Evolutionary conservation across 2,113 vertebrate genomes (phyloP).

Genomic region (Chelonoidis abingdonii): DNA sequence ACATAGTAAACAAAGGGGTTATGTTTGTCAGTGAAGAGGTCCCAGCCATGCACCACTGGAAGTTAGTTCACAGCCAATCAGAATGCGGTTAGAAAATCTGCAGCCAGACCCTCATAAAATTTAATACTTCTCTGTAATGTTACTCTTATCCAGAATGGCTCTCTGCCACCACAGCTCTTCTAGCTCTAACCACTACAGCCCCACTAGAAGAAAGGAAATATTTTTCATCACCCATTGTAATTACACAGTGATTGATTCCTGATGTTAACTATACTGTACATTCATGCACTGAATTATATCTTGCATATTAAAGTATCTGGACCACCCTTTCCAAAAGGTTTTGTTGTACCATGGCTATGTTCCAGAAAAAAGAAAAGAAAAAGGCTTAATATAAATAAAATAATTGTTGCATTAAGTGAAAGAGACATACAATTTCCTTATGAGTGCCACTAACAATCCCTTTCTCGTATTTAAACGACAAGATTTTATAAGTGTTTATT

Average conservation of each 20-base stretch:
- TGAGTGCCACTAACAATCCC: not conserved
- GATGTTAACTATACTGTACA: not conserved
- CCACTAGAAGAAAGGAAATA: not conserved
- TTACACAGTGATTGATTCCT: not conserved
- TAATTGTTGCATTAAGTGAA: not conserved
- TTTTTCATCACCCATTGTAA: not conserved
- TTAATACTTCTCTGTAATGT: not conserved
- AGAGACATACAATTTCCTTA: not conserved
- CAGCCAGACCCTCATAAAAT: not conserved
- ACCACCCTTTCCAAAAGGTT: not conserved
- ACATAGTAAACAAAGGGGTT: not conserved
- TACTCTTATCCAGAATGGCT: not conserved
- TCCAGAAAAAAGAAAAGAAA: not conserved
- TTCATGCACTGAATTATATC: not conserved
- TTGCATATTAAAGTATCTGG: not conserved
- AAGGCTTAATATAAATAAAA: not conserved
- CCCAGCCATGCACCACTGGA: not conserved
- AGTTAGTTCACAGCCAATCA: not conserved
- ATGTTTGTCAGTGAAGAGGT: not conserved
- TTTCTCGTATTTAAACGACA: not conserved
- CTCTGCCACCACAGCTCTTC: not conserved
- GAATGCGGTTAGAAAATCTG: not conserved
- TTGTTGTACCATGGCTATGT: not conserved
- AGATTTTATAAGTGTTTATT: not conserved
- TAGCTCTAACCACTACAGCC: not conserved